These are phyloP conservation scores for Aurelia sp. DNA, from an alignment of 30 jellyfish, hydroid and myxozoan species.

Conservation along the genomic window DNA sequence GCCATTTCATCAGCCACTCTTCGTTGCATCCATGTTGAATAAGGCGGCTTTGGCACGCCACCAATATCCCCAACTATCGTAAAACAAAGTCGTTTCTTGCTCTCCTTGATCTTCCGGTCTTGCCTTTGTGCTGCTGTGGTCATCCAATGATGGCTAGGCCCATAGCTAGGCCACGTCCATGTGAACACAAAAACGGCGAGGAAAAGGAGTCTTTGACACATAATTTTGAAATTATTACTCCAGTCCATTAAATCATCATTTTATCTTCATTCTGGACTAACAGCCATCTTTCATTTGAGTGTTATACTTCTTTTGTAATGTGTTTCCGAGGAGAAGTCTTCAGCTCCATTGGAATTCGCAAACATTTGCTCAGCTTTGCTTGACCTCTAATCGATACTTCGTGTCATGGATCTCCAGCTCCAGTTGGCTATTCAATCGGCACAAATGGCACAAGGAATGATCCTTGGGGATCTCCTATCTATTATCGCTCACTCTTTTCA, in stretches of 20 bases:
- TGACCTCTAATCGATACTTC: background rate
- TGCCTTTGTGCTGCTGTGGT: background rate
- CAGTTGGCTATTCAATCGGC: no score
- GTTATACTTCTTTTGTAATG: background rate
- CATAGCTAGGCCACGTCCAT: conserved; percentile 18
- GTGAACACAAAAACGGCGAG: conserved; percentile 6
- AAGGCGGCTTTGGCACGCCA: conserved; percentile 91
- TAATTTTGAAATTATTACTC: background rate
- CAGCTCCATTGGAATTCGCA: background rate
- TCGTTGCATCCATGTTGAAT: conserved; percentile 85
- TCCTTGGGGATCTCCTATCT: no score
- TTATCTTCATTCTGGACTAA: no score
- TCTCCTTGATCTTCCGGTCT: background rate
- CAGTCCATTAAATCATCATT: no score
- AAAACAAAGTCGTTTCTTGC: conserved; percentile 66
- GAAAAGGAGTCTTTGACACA: background rate
- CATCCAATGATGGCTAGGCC: conserved; percentile 2
- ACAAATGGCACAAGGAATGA: no score
- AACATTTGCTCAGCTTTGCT: conserved; percentile 12
- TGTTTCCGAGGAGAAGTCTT: background rate
- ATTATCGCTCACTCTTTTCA: no score
- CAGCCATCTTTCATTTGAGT: no score
- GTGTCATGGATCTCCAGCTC: background rate
- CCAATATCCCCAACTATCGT: conserved; percentile 93
- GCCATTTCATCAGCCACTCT: conserved; percentile 90